These are phyloP conservation scores for Helogale parvula DNA, from an alignment of 2,113 vertebrate genomes.

Conservation along the genomic window DNA sequence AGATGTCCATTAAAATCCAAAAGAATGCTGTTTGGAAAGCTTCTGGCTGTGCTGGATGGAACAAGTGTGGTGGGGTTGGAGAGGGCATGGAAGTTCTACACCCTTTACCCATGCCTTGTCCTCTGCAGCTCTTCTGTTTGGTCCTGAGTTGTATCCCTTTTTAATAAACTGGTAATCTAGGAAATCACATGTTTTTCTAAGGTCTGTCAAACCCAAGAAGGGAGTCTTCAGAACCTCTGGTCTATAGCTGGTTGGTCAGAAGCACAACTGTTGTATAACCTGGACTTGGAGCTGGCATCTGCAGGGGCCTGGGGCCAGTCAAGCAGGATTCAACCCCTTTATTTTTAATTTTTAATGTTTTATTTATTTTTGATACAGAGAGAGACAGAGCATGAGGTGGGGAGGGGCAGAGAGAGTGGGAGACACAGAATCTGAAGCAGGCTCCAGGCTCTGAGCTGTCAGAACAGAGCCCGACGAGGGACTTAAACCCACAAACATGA, in stretches of 20 bases:
- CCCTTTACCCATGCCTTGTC: not conserved
- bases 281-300: not conserved
- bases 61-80: not conserved
- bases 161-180: not conserved
- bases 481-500: too few species aligned
- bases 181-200: not conserved
- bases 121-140: not conserved
- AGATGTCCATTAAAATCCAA: not conserved
- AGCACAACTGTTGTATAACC: not conserved
- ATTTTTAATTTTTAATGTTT: too few species aligned
- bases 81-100: too few species aligned
- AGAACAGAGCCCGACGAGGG: too few species aligned
- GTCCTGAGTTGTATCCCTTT: not conserved
- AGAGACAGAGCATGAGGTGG: too few species aligned
- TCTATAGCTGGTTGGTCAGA: not conserved
- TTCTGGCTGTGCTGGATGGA: not conserved
- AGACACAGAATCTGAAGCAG: too few species aligned
- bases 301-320: too few species aligned
- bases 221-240: not conserved
- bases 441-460: too few species aligned
- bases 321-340: not conserved
- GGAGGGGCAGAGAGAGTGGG: too few species aligned
- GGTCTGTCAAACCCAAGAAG: not conserved
- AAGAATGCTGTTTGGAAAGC: not conserved
- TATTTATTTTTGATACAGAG: too few species aligned